Evolutionary conservation across 2,113 vertebrate genomes (phyloP), one percentile per base, ranked within the genome.

Genomic region (Candoia aspera): DNA sequence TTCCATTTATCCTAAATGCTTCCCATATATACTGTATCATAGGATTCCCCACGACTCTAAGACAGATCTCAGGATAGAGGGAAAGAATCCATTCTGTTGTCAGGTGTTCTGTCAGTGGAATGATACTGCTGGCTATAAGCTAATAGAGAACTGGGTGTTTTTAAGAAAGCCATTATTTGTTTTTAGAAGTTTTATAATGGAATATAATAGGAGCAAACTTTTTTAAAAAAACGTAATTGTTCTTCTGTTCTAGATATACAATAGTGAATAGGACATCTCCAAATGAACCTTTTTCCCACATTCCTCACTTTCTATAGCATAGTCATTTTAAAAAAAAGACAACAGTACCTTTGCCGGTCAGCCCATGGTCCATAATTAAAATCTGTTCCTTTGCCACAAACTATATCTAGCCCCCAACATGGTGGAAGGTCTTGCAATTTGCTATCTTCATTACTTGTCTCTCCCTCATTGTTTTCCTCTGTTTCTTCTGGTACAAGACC

Each of bases 351-450:
- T 96, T 99, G 99, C 49, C 99, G 98, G 90, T 99, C 99, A 10
- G 98, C 99, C 99, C 99, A 99, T 0, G 99, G 99, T 6, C 99
- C 99, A 26, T 99, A 99, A 96, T 99, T 99, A 96, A 99, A 99
- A 91, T 99, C 99, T 9, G 99, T 99, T 96, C 99, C 99, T 98
- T 99, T 99, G 0, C 99, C 99, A 97, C 99, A 99, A 92, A 99
- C 99, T 21, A 99, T 99, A 93, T 99, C 99, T 94, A 99, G 97
- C 89, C 99, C 99, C 99, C 99, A 99, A 73, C 99, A 99, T 0
- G 99, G 99, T 62, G 99, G 99, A 57, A 99, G 96, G 94, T 99
- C 99, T 97, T 99, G 99, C 33, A 99, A 96, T 93, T 99, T 99
- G 93, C 98, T 98, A 57, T 97, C 98, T 95, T 99, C 99, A 0